A percentile compares a stretch with the other conserved stretches of the same genome.
Evolutionary conservation across 1,140 invertebrate species (phyloP).

Genomic region (Condylostylus longicornis): DNA sequence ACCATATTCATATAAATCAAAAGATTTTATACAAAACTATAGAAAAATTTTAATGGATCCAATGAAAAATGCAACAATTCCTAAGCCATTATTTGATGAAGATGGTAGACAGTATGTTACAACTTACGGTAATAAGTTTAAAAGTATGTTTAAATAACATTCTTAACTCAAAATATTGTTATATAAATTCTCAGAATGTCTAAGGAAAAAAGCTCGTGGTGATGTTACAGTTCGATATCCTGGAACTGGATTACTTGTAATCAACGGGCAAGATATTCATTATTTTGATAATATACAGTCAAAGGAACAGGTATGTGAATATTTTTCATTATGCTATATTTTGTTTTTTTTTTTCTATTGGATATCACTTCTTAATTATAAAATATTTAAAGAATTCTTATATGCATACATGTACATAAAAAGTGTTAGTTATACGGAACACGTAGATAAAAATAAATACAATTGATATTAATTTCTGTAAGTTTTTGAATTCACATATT

Average conservation of each 20-base stretch:
- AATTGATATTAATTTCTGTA: too few species aligned
- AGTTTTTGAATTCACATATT: too few species aligned
- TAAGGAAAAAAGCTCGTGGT: constrained; percentile 53
- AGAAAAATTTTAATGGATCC: constrained; percentile 40
- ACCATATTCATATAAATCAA: constrained; percentile 49
- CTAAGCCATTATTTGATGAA: constrained; percentile 49
- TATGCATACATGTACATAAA: too few species aligned
- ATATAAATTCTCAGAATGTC: constrained; percentile 41
- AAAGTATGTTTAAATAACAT: background rate
- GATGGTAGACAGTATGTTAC: constrained; percentile 51
- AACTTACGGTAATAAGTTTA: constrained; percentile 38
- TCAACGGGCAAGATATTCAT: constrained; percentile 64
- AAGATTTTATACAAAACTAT: constrained; percentile 58
- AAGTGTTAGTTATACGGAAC: too few species aligned
- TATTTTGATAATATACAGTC: constrained; percentile 55
- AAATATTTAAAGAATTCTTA: too few species aligned
- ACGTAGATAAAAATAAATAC: too few species aligned
- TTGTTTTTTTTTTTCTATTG: too few species aligned
- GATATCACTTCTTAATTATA: too few species aligned
- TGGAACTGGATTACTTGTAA: constrained; percentile 65
- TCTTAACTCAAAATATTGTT: constrained; percentile 1
- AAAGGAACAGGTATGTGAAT: constrained; percentile 60
- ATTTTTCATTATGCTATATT: too few species aligned
- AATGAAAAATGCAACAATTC: constrained; percentile 37
- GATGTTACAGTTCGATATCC: constrained; percentile 50